phyloP scores from a whole-genome alignment of 2,113 vertebrate species.

The Halcyon senegalensis region DNA sequence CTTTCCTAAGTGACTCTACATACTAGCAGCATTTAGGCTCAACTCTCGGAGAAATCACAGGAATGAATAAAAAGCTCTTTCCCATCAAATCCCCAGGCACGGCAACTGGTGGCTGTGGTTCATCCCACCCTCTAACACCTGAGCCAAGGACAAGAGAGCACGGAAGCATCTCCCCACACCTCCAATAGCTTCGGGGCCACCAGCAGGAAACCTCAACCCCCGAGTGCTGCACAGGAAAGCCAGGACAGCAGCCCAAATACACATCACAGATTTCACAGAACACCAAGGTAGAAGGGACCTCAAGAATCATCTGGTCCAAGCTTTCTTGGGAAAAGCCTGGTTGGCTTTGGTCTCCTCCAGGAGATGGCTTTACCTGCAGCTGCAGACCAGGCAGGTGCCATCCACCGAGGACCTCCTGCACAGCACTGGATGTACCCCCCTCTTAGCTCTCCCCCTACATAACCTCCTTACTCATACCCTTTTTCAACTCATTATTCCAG shows the following conservation, averaged over 20 bases:
- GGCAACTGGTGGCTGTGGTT: fast-evolving
- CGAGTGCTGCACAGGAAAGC: neutral
- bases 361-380: neutral
- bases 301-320: neutral
- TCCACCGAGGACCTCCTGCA: neutral
- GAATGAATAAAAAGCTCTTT: neutral
- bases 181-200: fast-evolving
- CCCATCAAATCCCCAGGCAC: neutral
- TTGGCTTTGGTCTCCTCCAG: neutral
- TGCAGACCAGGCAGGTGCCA: fast-evolving
- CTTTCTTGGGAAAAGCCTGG: neutral
- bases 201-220: neutral
- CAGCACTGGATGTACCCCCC: fast-evolving
- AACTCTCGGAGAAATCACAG: neutral
- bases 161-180: neutral
- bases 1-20: neutral
- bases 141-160: neutral
- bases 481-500: neutral
- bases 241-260: neutral
- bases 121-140: neutral
- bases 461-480: neutral
- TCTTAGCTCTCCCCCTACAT: neutral
- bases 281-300: neutral
- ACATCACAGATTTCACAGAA: neutral
- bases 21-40: neutral